Conservation (phyloP, 2,113 vertebrate species). For the Vidua chalybeata region DNA sequence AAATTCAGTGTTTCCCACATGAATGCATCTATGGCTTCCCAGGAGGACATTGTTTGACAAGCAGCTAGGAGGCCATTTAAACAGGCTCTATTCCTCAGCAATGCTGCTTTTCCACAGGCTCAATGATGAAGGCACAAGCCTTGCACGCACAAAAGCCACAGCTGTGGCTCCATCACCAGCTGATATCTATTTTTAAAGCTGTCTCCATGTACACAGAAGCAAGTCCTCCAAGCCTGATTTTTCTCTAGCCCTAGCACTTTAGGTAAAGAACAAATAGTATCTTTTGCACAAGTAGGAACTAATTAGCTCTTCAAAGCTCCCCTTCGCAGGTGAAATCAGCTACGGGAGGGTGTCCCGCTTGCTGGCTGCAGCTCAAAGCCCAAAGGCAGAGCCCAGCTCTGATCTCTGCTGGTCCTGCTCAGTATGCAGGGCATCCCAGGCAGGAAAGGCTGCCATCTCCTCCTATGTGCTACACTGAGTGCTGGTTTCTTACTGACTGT, state of each 20-base stretch:
- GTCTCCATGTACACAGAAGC: neutral
- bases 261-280: neutral
- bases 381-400: neutral
- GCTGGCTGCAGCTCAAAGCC: neutral
- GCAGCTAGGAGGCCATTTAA: neutral
- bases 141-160: neutral
- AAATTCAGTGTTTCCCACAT: neutral
- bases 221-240: neutral
- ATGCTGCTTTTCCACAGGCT: neutral
- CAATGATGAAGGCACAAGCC: neutral
- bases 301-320: neutral
- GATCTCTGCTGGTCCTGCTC: neutral
- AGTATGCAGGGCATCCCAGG: rapidly evolving
- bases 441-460: no score
- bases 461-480: neutral
- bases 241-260: neutral
- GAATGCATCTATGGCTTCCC: neutral
- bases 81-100: neutral
- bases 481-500: neutral
- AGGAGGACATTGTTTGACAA: neutral
- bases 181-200: neutral
- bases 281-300: neutral
- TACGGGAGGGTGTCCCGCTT: neutral
- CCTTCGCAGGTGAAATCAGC: neutral
- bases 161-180: neutral